Evolutionary conservation across 2,888 invertebrate species (phyloP).

Genomic region (Colostygia pectinataria): DNA sequence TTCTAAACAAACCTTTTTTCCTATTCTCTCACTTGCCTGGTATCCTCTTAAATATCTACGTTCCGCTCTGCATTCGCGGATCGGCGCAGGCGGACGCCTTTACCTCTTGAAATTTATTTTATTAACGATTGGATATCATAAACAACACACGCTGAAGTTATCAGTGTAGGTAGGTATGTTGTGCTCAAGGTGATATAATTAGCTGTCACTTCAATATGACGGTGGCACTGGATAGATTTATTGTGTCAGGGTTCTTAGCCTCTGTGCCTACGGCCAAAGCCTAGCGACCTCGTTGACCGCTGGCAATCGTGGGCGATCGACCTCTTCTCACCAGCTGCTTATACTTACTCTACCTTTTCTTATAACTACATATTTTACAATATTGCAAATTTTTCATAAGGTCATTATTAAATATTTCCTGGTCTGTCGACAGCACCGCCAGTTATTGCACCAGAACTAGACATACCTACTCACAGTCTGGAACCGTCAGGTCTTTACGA

Average conservation of each 20-base stretch:
- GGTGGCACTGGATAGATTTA: slow-evolving; percentile 22
- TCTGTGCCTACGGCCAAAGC: slow-evolving; percentile 20
- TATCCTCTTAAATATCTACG: too few species aligned
- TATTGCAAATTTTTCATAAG: slow-evolving; percentile 53
- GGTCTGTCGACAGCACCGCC: slow-evolving; percentile 52
- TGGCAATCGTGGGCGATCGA: slow-evolving; percentile 16
- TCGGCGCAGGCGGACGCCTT: too few species aligned
- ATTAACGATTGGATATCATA: slow-evolving; percentile 5
- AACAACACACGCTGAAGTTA: not conserved
- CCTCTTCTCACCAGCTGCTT: slow-evolving; percentile 16
- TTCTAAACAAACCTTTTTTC: too few species aligned
- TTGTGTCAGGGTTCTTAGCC: slow-evolving; percentile 25
- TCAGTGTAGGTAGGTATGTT: slow-evolving; percentile 7
- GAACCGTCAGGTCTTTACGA: slow-evolving; percentile 45
- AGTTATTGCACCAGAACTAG: slow-evolving; percentile 57
- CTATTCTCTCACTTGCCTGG: too few species aligned
- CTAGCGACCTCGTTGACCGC: slow-evolving; percentile 20
- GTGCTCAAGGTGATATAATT: slow-evolving; percentile 17
- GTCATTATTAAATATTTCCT: slow-evolving; percentile 53
- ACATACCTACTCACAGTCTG: slow-evolving; percentile 56
- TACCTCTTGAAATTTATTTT: too few species aligned
- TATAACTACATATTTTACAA: slow-evolving; percentile 29
- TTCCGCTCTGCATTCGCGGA: too few species aligned
- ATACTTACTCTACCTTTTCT: slow-evolving; percentile 25
- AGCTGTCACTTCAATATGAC: slow-evolving; percentile 24